Base-by-base conservation (phyloP, 2,797 vertebrate species). In the Margarornis squamiger region DNA sequence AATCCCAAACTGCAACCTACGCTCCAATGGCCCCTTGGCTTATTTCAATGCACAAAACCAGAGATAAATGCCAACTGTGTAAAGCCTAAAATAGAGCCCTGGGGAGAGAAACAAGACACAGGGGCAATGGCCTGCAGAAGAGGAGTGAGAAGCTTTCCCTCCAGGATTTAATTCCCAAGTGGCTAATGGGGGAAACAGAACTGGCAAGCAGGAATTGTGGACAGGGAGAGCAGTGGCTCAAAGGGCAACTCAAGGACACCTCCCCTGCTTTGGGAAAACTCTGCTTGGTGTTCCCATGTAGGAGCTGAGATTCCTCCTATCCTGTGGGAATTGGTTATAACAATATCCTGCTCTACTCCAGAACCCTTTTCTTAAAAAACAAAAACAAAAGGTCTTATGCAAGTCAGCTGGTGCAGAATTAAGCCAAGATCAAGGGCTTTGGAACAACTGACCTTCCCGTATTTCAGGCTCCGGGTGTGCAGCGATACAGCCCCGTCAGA, bases 381-480 rank as follows among this genome's bases (percentile, higher is more conserved):
- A 51, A 41, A 39, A 9, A 2, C 22, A 29, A 70, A 79, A 61
- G 12, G 3, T 45, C 30, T 80, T 39, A 21, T 3, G 34, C 15
- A 88, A 88, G n/a, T 34, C 30, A 81, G 11, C 4, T 14, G 22
- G 36, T 30, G 34, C 49, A 92, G 63, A 92, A 78, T 29, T 17
- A 73, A 5, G 6, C 48, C 45, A 57, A 65, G 59, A 59, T 20
- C 2, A 1, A 52, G 34, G 16, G 19, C 12, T 70, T 66, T 10
- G 39, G 45, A 76, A 39, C 14, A 14, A 82, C 97, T 97, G 96
- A 99, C 99, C 98, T 99, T 99, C 86, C 99, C 99, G 0, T 99
- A 99, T 78, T 99, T 99, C 84, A 99, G 98, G 96, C 99, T 99
- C 86, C 99, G 98, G 0, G 99, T 99, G 96, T 99, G 99, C 94